Evolutionary conservation across 2,113 vertebrate species (phyloP).

Genomic region (Eudyptes chrysolophus): DNA sequence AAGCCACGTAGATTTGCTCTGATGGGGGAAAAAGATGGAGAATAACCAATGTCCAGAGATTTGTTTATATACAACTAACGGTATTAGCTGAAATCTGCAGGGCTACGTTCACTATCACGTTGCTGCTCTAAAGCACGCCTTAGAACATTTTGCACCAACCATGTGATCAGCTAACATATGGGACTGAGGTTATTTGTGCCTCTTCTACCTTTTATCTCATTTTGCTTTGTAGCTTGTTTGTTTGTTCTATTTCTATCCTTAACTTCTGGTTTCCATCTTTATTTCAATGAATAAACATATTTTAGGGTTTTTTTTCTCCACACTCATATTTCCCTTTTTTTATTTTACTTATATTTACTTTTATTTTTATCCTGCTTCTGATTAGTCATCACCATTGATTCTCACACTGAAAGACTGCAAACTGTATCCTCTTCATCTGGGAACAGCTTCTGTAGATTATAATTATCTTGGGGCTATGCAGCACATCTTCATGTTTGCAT

Average conservation of each 20-base stretch:
- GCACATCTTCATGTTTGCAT: conserved; percentile 61
- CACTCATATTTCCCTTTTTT: conserved; percentile 25
- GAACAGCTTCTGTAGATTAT: conserved; percentile 63
- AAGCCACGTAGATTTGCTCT: background rate
- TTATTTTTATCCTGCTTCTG: conserved; percentile 68
- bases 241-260: conserved; percentile 58
- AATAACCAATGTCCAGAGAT: background rate
- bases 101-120: background rate
- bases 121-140: background rate
- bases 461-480: conserved; percentile 59
- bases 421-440: conserved; percentile 64
- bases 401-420: conserved; percentile 50
- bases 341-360: conserved; percentile 66
- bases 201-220: conserved; percentile 47
- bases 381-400: conserved; percentile 69
- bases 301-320: background rate
- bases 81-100: background rate
- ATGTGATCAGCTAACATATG: conserved; percentile 48
- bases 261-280: conserved; percentile 55
- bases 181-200: conserved; percentile 34
- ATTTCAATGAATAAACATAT: conserved; percentile 58
- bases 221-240: conserved; percentile 49
- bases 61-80: background rate
- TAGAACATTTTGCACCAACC: background rate
- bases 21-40: background rate